Conservation (phyloP, 2,113 vertebrate genomes). For the Hymenochirus boettgeri region DNA sequence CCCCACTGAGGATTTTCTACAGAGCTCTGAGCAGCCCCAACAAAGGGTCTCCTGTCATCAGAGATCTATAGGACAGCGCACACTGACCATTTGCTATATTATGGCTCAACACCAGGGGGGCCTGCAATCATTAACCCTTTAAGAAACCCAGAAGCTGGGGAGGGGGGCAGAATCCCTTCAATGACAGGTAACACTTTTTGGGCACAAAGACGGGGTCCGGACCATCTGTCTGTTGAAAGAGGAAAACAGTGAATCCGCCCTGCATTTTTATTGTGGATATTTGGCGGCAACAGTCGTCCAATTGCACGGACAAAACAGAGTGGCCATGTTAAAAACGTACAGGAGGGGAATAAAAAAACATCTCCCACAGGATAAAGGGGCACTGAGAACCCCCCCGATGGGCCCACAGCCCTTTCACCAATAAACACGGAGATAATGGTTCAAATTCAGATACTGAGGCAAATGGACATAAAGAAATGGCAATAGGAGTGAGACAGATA, state of each 20-base stretch:
- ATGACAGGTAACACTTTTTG: not conserved
- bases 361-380: too few relatives aligned
- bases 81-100: slow-evolving; percentile 34
- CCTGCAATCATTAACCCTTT: slow-evolving; percentile 53
- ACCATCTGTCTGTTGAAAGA: not conserved
- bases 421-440: too few relatives aligned
- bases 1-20: slow-evolving; percentile 33
- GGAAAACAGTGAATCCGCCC: not conserved
- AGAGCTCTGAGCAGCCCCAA: slow-evolving; percentile 38
- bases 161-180: not conserved
- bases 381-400: too few relatives aligned
- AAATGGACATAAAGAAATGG: too few relatives aligned
- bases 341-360: too few relatives aligned
- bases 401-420: too few relatives aligned
- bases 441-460: too few relatives aligned
- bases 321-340: too few relatives aligned
- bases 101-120: slow-evolving; percentile 34
- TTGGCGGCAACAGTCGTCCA: too few relatives aligned
- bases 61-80: slow-evolving; percentile 27
- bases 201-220: not conserved
- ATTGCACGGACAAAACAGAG: too few relatives aligned
- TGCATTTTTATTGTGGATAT: not conserved
- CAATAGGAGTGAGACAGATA: too few relatives aligned
- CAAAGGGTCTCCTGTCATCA: slow-evolving; percentile 29
- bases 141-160: slow-evolving; percentile 50